Conservation (phyloP, 2,797 vertebrate genomes). For the Anableps anableps region DNA sequence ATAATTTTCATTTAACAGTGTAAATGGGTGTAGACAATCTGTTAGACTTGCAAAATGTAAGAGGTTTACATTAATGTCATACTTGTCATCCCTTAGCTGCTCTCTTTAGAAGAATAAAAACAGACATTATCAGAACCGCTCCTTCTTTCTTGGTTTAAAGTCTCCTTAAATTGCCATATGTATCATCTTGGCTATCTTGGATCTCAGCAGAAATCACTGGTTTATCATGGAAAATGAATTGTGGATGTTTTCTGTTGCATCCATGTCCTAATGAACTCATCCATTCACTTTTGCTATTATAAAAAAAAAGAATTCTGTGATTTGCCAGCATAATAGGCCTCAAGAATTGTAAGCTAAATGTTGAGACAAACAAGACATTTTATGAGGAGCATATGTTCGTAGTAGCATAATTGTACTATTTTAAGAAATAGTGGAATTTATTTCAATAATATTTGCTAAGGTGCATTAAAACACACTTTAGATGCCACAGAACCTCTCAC, state of each 20-base stretch:
- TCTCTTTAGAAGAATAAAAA: background rate
- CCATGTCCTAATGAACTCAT: background rate
- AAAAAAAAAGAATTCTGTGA: background rate
- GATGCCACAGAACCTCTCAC: slow-evolving; percentile 72
- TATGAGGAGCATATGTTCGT: background rate
- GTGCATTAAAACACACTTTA: background rate
- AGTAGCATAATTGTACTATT: background rate
- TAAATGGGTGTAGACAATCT: background rate
- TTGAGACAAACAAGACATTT: background rate
- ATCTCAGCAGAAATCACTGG: too few species aligned
- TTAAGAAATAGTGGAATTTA: background rate
- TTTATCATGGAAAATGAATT: background rate
- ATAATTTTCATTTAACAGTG: background rate
- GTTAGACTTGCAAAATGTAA: background rate
- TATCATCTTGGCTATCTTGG: background rate
- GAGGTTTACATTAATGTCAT: background rate
- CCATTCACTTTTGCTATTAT: background rate
- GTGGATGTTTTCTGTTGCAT: background rate
- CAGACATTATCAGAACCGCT: background rate
- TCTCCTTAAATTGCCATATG: background rate
- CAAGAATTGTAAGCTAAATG: background rate
- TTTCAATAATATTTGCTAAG: background rate
- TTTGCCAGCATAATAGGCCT: background rate
- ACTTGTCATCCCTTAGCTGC: background rate
- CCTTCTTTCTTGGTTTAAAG: too few species aligned